These are phyloP conservation scores for Tychaedon coryphoeus DNA, from an alignment of 2,113 vertebrate genomes.

Conservation along the genomic window DNA sequence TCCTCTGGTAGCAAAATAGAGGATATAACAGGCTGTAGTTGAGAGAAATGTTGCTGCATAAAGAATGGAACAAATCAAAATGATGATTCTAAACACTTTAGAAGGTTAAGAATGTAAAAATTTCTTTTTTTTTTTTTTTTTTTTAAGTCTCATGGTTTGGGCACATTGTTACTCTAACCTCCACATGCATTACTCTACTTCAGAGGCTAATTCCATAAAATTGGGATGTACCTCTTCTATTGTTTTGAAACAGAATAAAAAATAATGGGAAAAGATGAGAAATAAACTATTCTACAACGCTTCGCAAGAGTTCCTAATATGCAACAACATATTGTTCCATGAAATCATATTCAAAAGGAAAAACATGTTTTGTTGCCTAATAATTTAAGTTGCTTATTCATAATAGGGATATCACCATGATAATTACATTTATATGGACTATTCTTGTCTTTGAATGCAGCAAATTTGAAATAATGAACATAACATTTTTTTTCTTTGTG, in stretches of 20 bases:
- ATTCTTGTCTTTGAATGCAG: background rate
- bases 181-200: background rate
- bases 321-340: background rate
- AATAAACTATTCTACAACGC: background rate
- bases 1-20: background rate
- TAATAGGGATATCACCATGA: background rate
- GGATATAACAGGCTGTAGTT: background rate
- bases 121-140: background rate
- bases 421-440: background rate
- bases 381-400: background rate
- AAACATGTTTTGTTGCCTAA: background rate
- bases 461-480: background rate
- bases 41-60: background rate
- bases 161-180: background rate
- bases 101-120: background rate
- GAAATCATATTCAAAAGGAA: background rate
- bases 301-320: background rate
- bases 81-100: background rate
- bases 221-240: background rate
- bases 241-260: background rate
- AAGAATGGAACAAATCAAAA: background rate
- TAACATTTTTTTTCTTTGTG: background rate
- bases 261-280: background rate
- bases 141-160: background rate
- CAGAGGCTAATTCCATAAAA: background rate